phyloP scores from a whole-genome alignment of 2,113 vertebrate genomes.

The Petrocephalus zakoni region DNA sequence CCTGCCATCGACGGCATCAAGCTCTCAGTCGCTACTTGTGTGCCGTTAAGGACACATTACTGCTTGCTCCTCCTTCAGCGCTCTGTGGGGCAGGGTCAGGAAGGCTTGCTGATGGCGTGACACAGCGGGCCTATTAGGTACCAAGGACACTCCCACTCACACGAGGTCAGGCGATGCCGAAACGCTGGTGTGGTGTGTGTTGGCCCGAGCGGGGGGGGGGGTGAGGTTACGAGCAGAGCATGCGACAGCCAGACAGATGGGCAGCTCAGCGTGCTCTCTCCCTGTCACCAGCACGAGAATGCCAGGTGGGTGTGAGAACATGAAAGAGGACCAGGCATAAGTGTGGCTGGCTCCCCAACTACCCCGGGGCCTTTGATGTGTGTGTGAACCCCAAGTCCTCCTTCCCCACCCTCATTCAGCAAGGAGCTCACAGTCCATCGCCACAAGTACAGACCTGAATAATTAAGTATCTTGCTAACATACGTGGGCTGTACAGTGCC shows the following conservation, averaged over 20 bases:
- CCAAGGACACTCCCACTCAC: neutral
- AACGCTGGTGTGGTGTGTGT: neutral
- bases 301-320: neutral
- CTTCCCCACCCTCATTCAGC: neutral
- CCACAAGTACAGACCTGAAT: neutral
- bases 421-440: neutral
- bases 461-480: neutral
- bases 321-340: neutral
- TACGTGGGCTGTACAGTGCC: neutral
- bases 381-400: neutral
- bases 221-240: neutral
- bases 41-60: neutral
- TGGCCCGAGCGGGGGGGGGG: neutral
- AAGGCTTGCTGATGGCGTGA: neutral
- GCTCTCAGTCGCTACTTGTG: neutral
- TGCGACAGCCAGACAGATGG: constrained; percentile 10
- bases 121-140: neutral
- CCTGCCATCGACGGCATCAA: neutral
- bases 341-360: neutral
- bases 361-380: neutral
- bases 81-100: neutral
- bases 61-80: neutral
- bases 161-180: neutral
- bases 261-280: neutral
- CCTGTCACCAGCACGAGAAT: neutral